Percentiles rank a stretch among this genome's conserved stretches.
These are phyloP conservation scores for Teleogryllus occipitalis DNA, from an alignment of 1,140 invertebrate species.

Conservation along the genomic window DNA sequence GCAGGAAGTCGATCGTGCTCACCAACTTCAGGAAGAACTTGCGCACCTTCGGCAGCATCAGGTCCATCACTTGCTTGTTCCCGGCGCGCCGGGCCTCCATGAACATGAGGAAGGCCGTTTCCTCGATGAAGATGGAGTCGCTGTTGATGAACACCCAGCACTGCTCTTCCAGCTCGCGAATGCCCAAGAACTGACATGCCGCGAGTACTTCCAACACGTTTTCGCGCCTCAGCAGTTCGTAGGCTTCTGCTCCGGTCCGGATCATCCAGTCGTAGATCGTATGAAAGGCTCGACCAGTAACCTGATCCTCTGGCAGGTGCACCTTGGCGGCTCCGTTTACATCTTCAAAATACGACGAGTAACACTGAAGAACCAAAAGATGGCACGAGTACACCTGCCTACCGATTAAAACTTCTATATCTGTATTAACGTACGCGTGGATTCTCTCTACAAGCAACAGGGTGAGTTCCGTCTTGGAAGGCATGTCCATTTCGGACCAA, in stretches of 20 bases:
- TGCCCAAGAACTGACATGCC: conserved; percentile 53
- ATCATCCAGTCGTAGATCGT: conserved; percentile 71
- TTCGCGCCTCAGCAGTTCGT: conserved; percentile 48
- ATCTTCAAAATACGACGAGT: neutral
- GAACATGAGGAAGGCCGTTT: conserved; percentile 58
- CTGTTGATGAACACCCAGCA: conserved; percentile 63
- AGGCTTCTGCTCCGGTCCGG: conserved; percentile 45
- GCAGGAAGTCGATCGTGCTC: conserved; percentile 57
- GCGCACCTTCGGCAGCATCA: conserved; percentile 63
- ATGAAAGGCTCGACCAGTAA: conserved; percentile 51
- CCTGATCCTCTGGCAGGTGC: conserved; percentile 35
- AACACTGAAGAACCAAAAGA: neutral
- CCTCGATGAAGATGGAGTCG: conserved; percentile 54
- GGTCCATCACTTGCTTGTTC: conserved; percentile 50
- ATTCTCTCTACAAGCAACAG: neutral
- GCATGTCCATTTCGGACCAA: neutral
- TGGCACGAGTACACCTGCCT: neutral
- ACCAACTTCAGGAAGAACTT: conserved; percentile 62
- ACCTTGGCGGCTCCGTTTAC: neutral
- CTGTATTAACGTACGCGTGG: neutral
- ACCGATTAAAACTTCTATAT: neutral
- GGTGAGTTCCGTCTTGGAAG: neutral
- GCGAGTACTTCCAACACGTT: conserved; percentile 59
- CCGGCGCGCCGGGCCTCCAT: conserved; percentile 46
- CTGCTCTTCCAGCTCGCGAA: conserved; percentile 57